Base-by-base conservation (phyloP, 2,113 vertebrate genomes). In the Trematocara stigmaticum region DNA sequence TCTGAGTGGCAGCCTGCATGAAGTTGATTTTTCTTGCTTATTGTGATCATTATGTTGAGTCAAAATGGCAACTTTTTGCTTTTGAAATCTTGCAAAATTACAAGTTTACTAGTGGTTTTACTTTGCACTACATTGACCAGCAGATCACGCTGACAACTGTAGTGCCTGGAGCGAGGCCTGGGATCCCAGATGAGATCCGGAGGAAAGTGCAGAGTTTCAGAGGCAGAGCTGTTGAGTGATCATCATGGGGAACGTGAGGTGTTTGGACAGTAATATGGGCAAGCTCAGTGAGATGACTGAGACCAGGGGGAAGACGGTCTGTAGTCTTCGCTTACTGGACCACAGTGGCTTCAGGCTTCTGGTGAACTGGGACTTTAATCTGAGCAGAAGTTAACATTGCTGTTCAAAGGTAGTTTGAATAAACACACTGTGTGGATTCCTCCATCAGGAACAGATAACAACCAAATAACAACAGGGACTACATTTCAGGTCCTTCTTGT, bases 261-360 rank as follows among this genome's bases (percentile, higher is more conserved):
- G 13, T 74, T 74, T 74, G 40, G 35, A 23, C 38, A 42, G 15
- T 31, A 49, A 74, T 2, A 31, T 49, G 15, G 69, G 20, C 42
- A 29, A 47, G 23, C 0, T 74, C 42, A 31, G 5, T 74, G 23
- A 74, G 15, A 5, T 7, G 15, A 31, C 15, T 31, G 42, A 18
- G 69, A 74, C 42, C 42, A 0, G 23, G 9, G 42, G 69, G 9
- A 74, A 74, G 23, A 49, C 0, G 0, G 8, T 47, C 0, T 74
- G 23, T 47, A 74, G 13, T 16, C 40, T 47, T 26, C 2, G 3
- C 13, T 71, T 71, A 71, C 15, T 29, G 8, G 23, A 74, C 3
- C 23, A 11, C 23, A 11, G 69, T 49, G 64, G 7, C 3, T 42
- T 26, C 38, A 23, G 64, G 12, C 64, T 42, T 15, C 35, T 29